A percentile compares a stretch with the other conserved stretches of the same genome.
Conservation (phyloP, 2,888 invertebrate species). For the Auanema freiburgensis region DNA sequence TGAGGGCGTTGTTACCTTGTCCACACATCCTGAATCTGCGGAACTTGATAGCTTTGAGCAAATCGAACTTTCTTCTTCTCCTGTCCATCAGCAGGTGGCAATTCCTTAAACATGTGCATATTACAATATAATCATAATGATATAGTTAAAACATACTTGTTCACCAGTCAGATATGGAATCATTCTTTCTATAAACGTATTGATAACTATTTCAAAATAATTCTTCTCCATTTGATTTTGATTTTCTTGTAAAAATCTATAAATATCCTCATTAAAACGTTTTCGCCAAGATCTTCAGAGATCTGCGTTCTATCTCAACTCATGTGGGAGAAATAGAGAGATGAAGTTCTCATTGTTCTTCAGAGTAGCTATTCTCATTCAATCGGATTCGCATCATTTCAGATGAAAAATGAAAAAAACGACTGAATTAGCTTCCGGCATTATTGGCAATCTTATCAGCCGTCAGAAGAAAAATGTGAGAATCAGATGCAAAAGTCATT, state of each 20-base stretch:
- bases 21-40: slow-evolving; percentile 55
- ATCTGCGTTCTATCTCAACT: no score
- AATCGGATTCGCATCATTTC: not conserved
- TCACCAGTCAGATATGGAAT: slow-evolving; percentile 60
- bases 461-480: no score
- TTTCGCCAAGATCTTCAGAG: no score
- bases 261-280: slow-evolving; percentile 16
- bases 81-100: slow-evolving; percentile 32
- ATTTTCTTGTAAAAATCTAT: slow-evolving; percentile 58
- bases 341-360: no score
- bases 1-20: slow-evolving; percentile 31
- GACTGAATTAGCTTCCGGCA: no score
- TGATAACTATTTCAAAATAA: slow-evolving; percentile 59
- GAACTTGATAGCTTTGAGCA: slow-evolving; percentile 51
- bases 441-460: no score
- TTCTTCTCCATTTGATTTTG: slow-evolving; percentile 61
- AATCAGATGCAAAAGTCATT: no score
- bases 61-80: slow-evolving; percentile 57
- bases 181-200: slow-evolving; percentile 52
- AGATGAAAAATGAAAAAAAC: not conserved
- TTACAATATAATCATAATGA: not conserved
- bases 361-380: not conserved
- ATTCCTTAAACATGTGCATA: slow-evolving; percentile 36
- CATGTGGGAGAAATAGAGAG: no score
- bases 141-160: slow-evolving; percentile 36